A percentile compares a stretch with the other conserved stretches of the same genome.
These are phyloP conservation scores for Philotrypesis tridentata DNA, from an alignment of 1,140 invertebrate species.

Conservation along the genomic window DNA sequence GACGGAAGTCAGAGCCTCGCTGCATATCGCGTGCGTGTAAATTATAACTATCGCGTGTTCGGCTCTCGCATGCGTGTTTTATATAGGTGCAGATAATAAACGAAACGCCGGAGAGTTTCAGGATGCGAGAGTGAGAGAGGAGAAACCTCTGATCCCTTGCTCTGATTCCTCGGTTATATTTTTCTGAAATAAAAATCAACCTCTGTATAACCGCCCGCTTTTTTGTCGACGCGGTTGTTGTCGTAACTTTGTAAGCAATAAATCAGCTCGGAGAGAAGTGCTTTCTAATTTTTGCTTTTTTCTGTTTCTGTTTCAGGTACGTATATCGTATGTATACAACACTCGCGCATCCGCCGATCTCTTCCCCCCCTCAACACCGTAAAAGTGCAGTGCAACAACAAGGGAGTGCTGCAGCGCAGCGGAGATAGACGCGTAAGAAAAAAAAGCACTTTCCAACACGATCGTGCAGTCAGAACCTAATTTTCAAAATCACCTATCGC, in stretches of 20 bases:
- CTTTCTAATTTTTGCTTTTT: neutral
- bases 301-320: constrained; percentile 9
- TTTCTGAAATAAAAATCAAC: neutral
- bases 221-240: too few species aligned
- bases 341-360: too few species aligned
- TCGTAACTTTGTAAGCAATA: too few species aligned
- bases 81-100: neutral
- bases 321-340: neutral
- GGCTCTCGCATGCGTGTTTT: neutral
- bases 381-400: too few species aligned
- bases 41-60: neutral
- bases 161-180: neutral
- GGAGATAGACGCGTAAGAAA: too few species aligned
- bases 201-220: neutral
- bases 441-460: too few species aligned
- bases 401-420: too few species aligned
- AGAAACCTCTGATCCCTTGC: neutral
- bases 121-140: neutral
- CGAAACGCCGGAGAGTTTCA: neutral
- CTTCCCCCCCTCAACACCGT: too few species aligned
- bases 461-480: too few species aligned
- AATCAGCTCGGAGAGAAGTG: neutral
- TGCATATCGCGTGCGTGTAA: too few species aligned
- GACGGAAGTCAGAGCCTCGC: neutral
- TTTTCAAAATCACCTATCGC: too few species aligned